phyloP scores from a whole-genome alignment of 2,888 invertebrate genomes.

The Brenthis ino region DNA sequence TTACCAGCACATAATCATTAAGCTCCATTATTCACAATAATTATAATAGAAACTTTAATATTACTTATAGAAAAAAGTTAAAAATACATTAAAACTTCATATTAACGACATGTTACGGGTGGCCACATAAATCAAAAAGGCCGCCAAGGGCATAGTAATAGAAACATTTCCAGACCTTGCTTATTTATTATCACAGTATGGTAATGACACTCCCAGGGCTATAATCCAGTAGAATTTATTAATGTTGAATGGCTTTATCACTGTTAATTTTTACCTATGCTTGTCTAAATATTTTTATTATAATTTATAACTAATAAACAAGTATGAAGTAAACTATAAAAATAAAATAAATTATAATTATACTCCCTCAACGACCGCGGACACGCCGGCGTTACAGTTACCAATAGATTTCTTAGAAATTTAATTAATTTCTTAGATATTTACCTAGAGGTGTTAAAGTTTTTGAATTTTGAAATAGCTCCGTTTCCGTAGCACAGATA shows the following conservation, averaged over 20 bases:
- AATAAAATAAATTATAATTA: no score
- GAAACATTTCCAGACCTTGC: constrained; percentile 35
- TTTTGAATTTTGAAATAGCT: not conserved
- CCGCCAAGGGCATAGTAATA: constrained; percentile 45
- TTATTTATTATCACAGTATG: constrained; percentile 47
- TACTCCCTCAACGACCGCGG: no score
- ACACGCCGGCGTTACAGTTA: no score
- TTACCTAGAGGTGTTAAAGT: no score
- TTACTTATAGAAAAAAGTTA: constrained; percentile 2
- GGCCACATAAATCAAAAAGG: constrained; percentile 52
- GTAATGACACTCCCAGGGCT: constrained; percentile 43
- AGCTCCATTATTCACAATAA: not conserved
- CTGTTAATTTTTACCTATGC: constrained; percentile 13
- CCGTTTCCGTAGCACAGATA: not conserved
- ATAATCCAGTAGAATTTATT: constrained; percentile 46
- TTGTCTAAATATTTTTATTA: no score
- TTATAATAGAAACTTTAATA: not conserved
- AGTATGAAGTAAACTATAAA: no score
- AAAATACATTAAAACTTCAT: constrained; percentile 14
- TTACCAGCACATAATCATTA: no score
- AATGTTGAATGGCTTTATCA: constrained; percentile 32
- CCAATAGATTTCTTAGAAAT: no score
- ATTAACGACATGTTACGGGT: constrained; percentile 37
- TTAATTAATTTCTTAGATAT: no score
- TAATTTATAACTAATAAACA: no score